phyloP scores from a whole-genome alignment of 2,113 vertebrate species.

The Gopherus evgoodei region DNA sequence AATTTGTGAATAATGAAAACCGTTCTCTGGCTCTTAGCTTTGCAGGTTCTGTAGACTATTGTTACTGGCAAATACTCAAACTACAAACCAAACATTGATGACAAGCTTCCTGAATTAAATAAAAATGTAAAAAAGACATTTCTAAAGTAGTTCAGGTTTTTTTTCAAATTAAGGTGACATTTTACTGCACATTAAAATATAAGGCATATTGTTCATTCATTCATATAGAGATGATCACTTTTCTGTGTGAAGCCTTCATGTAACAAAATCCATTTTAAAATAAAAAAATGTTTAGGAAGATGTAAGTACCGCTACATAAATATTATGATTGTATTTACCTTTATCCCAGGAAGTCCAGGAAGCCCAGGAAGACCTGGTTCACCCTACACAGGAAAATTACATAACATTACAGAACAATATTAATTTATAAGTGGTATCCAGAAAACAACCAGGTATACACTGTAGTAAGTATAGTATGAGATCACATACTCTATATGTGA shows the following conservation, averaged over 20 bases:
- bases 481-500: not conserved
- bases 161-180: not conserved
- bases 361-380: slow-evolving; percentile 99
- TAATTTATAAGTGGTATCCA: slow-evolving; percentile 29
- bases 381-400: slow-evolving; percentile 96
- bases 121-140: not conserved
- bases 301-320: not conserved
- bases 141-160: not conserved
- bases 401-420: slow-evolving; percentile 87
- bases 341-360: slow-evolving; percentile 99
- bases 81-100: not conserved
- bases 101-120: not conserved
- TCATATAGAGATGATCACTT: not conserved
- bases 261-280: not conserved
- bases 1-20: not conserved
- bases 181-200: not conserved
- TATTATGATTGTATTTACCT: slow-evolving; percentile 89
- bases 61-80: slow-evolving; percentile 25
- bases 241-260: not conserved
- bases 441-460: slow-evolving; percentile 41
- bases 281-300: not conserved
- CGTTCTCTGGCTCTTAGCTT: not conserved
- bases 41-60: not conserved
- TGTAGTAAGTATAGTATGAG: slow-evolving; percentile 21
- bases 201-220: not conserved